phyloP scores from a whole-genome alignment of 2,888 invertebrate species.

The Thera britannica region DNA sequence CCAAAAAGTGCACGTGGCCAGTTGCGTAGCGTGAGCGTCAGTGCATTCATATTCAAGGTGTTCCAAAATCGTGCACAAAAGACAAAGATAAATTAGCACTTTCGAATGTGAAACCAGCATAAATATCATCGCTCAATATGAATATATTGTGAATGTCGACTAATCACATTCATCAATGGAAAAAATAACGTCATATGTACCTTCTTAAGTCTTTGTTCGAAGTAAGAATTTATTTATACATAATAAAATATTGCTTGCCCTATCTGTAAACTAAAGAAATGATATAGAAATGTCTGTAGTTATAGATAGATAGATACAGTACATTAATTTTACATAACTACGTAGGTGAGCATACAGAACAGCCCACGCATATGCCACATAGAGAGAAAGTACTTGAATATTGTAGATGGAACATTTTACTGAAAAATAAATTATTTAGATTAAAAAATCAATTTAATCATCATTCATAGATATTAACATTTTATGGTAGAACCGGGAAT shows the following conservation, averaged over 20 bases:
- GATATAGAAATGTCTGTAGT: not conserved
- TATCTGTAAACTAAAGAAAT: not conserved
- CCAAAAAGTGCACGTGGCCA: conserved; percentile 23
- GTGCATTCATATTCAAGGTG: conserved; percentile 30
- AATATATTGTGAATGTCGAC: conserved; percentile 39
- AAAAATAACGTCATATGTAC: conserved; percentile 49
- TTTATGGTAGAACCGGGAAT: too few species aligned
- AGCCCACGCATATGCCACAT: too few species aligned
- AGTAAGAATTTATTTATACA: conserved; percentile 26
- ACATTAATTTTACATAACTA: too few species aligned
- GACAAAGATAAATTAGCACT: conserved; percentile 31
- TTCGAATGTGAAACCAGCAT: conserved; percentile 30
- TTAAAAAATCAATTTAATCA: too few species aligned
- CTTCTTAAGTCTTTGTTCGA: conserved; percentile 39
- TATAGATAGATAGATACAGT: not conserved
- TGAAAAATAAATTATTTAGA: too few species aligned
- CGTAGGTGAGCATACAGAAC: too few species aligned
- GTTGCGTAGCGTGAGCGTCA: conserved; percentile 13
- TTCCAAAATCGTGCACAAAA: conserved; percentile 31
- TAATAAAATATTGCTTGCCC: conserved; percentile 4
- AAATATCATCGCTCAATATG: conserved; percentile 29
- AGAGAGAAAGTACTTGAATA: too few species aligned
- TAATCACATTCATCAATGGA: conserved; percentile 52
- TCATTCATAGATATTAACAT: too few species aligned
- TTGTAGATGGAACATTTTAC: too few species aligned